Evolutionary conservation across 2,888 invertebrate genomes (phyloP).

Genomic region (Protonemura montana): DNA sequence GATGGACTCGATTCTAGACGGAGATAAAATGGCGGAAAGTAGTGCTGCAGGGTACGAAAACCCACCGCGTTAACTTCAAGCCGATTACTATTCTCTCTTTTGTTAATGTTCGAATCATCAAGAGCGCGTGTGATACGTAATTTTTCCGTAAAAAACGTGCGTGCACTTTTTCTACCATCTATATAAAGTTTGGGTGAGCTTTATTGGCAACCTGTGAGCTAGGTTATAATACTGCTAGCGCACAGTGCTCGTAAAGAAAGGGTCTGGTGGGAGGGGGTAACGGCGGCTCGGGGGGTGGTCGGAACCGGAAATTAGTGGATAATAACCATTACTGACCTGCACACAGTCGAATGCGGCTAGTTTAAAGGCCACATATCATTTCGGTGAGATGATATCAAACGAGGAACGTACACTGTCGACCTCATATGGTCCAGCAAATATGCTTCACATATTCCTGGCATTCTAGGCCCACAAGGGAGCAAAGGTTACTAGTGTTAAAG

Average conservation of each 20-base stretch:
- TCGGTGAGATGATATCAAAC: conserved; percentile 31
- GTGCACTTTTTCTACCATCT: not conserved
- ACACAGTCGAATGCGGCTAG: conserved; percentile 38
- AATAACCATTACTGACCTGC: conserved; percentile 46
- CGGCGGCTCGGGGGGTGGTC: conserved; percentile 18
- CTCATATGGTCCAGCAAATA: no score
- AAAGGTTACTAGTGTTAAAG: no score
- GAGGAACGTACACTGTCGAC: not conserved
- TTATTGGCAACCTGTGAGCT: conserved; percentile 50
- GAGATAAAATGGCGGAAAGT: no score
- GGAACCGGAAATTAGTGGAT: conserved; percentile 49
- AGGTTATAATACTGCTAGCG: conserved; percentile 37
- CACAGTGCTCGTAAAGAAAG: conserved; percentile 31
- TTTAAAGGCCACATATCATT: conserved; percentile 43
- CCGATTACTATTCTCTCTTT: no score
- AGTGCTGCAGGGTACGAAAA: no score
- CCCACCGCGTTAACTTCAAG: no score
- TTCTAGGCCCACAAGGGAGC: no score
- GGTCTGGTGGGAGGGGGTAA: not conserved
- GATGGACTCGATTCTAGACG: no score
- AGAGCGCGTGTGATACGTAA: no score
- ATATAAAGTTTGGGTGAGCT: conserved; percentile 41
- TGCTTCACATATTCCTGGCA: no score
- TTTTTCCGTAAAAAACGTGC: not conserved
- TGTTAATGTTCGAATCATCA: no score